Conservation (phyloP, 2,113 vertebrate genomes). For the Catagonus wagneri region DNA sequence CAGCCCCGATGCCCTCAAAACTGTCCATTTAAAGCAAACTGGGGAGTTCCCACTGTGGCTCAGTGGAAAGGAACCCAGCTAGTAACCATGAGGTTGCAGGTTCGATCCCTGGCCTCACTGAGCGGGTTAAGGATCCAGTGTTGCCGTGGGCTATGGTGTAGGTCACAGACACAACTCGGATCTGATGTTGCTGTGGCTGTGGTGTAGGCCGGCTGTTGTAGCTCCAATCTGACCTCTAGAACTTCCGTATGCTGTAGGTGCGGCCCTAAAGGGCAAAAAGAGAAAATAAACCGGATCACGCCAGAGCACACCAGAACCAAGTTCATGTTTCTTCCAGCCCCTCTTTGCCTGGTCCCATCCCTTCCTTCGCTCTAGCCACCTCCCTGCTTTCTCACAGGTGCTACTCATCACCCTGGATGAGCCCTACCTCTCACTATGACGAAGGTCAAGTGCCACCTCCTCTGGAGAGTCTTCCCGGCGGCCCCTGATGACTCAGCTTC, state of each 20-base stretch:
- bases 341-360: rapidly evolving
- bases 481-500: not conserved
- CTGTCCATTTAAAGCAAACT: not conserved
- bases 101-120: no score
- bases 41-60: not conserved
- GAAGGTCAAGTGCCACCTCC: not conserved
- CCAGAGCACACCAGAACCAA: not conserved
- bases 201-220: no score
- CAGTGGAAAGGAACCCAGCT: not conserved
- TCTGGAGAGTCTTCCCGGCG: not conserved
- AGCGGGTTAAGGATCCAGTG: no score
- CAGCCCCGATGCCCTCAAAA: no score
- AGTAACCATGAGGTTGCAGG: no score
- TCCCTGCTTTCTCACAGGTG: not conserved
- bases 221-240: no score
- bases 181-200: no score
- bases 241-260: no score
- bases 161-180: no score
- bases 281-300: not conserved
- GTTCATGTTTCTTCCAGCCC: not conserved
- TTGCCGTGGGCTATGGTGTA: no score
- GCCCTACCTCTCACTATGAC: not conserved
- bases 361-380: not conserved
- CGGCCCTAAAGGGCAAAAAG: no score
- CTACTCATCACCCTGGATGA: not conserved